phyloP scores from a whole-genome alignment of 2,888 invertebrate species.

The Rhagium mordax region DNA sequence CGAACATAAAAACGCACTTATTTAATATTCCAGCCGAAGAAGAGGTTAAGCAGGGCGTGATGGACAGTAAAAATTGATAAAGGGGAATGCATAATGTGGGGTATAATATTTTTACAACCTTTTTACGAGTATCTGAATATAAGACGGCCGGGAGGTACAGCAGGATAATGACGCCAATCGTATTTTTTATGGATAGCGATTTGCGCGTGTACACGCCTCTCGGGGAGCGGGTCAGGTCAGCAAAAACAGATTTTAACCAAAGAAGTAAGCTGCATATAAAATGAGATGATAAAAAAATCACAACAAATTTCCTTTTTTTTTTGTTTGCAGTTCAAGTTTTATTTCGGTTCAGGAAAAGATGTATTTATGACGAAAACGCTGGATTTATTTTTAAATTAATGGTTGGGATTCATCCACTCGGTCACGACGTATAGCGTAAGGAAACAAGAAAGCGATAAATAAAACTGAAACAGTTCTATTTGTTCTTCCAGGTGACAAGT shows the following conservation, averaged over 20 bases:
- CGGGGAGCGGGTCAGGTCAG: not conserved
- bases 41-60: not conserved
- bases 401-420: too few species aligned
- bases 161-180: not conserved
- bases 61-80: not conserved
- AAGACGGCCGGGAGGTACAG: not conserved
- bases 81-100: not conserved
- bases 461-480: too few species aligned
- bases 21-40: not conserved
- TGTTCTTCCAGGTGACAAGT: too few species aligned
- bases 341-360: too few species aligned
- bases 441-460: too few species aligned
- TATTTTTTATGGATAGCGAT: not conserved
- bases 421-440: too few species aligned
- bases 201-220: not conserved
- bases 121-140: not conserved
- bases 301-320: too few species aligned
- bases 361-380: too few species aligned
- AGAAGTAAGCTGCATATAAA: not conserved
- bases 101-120: not conserved
- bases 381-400: too few species aligned
- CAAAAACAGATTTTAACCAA: not conserved
- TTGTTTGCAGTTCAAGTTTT: too few species aligned
- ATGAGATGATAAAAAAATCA: too few species aligned
- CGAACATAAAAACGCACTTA: not conserved